Percentiles rank a stretch among this genome's conserved stretches.
Evolutionary conservation across 2,888 invertebrate species (phyloP).

Genomic region (Drosophila formosana): DNA sequence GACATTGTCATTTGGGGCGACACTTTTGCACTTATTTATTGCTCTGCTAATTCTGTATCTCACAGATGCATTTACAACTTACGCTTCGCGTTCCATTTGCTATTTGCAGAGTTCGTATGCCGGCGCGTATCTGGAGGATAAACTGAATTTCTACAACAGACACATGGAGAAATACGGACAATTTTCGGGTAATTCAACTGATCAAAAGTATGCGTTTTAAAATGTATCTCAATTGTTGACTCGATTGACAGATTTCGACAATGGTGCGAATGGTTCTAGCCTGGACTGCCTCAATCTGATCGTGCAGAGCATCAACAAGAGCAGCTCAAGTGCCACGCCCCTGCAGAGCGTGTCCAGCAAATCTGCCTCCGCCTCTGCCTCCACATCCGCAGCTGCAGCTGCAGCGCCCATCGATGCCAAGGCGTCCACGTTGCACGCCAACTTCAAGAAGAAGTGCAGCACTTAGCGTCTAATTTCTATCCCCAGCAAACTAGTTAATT

Average conservation of each 20-base stretch:
- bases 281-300: constrained; percentile 90
- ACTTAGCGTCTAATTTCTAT: constrained; percentile 61
- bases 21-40: constrained; percentile 45
- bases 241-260: constrained; percentile 85
- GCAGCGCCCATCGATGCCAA: constrained; percentile 38
- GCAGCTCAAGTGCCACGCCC: constrained; percentile 48
- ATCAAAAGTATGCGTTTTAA: background rate
- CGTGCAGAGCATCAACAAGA: constrained; percentile 88
- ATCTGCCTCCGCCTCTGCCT: constrained; percentile 33
- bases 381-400: constrained; percentile 28
- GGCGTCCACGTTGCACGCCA: constrained; percentile 72
- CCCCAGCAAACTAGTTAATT: constrained; percentile 43
- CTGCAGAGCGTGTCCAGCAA: constrained; percentile 39
- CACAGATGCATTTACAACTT: constrained; percentile 14
- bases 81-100: background rate
- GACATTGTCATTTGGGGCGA: constrained; percentile 66
- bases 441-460: constrained; percentile 84
- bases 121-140: constrained; percentile 84
- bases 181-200: constrained; percentile 81
- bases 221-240: background rate
- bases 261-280: constrained; percentile 86
- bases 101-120: constrained; percentile 83
- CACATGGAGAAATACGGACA: constrained; percentile 83
- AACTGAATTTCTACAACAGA: constrained; percentile 82
- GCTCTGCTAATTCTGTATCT: constrained; percentile 39